These are phyloP conservation scores for Glaucomys volans DNA, from an alignment of 2,113 vertebrate genomes.

Conservation along the genomic window DNA sequence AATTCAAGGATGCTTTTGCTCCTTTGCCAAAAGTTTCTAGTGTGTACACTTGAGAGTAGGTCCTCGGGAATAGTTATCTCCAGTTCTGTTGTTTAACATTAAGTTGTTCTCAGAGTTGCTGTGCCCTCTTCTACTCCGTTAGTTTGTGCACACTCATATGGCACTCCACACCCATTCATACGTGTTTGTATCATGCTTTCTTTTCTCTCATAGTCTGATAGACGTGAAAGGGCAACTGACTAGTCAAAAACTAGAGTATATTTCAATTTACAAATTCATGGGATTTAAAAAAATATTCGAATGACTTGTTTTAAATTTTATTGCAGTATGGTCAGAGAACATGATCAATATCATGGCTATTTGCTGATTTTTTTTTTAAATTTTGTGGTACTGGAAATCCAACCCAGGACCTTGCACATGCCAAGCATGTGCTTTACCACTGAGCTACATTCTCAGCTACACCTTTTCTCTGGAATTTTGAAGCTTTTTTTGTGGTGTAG, in stretches of 20 bases:
- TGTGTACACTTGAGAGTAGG: background rate
- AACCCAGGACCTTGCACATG: background rate
- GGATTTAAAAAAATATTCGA: background rate
- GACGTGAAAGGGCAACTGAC: background rate
- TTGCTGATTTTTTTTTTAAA: background rate
- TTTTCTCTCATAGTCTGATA: background rate
- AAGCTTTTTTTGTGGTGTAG: background rate
- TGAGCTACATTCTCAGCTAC: too few species aligned
- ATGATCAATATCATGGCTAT: background rate
- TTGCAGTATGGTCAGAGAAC: background rate
- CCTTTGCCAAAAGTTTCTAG: background rate
- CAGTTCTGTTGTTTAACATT: background rate
- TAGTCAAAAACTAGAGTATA: background rate
- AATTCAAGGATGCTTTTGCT: background rate
- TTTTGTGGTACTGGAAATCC: background rate
- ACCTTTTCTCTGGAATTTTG: background rate
- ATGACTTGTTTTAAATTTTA: background rate
- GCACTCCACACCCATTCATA: background rate
- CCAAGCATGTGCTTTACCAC: too few species aligned
- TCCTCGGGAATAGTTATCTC: background rate
- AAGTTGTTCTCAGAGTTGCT: background rate
- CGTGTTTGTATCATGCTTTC: background rate
- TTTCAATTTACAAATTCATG: background rate
- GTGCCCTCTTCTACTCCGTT: background rate
- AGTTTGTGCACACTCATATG: accelerated